These are phyloP conservation scores for Embiotoca jacksoni DNA, from an alignment of 2,113 vertebrate genomes.

Conservation along the genomic window DNA sequence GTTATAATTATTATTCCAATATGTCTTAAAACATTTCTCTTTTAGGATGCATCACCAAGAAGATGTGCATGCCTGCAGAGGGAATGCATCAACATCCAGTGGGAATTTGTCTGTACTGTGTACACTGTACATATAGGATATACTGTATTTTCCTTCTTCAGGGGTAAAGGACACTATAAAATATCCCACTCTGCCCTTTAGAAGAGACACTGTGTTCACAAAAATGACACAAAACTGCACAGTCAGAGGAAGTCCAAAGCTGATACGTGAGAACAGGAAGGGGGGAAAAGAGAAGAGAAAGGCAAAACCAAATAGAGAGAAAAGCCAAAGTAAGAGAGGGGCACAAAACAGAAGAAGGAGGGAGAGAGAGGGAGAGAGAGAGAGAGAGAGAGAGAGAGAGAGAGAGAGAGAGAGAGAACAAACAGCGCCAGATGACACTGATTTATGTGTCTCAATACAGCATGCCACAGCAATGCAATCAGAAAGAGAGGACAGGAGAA, in stretches of 20 bases:
- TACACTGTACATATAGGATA: neutral
- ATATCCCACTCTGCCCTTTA: constrained; percentile 47
- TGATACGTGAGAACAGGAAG: constrained; percentile 59
- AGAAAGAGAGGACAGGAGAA: constrained; percentile 5
- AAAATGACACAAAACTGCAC: constrained; percentile 53
- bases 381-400: constrained; percentile 18
- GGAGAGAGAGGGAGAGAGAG: constrained; percentile 6
- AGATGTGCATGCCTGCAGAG: neutral
- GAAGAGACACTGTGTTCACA: constrained; percentile 45
- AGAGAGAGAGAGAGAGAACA: constrained; percentile 19
- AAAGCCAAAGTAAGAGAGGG: constrained; percentile 13
- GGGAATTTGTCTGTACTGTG: neutral
- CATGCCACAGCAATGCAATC: constrained; percentile 16
- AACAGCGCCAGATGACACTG: constrained; percentile 23
- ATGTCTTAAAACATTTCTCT: neutral
- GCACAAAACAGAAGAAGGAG: neutral
- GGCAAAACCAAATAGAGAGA: constrained; percentile 39
- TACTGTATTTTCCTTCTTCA: constrained; percentile 1
- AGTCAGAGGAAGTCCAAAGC: constrained; percentile 57
- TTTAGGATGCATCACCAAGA: too few relatives aligned
- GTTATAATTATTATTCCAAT: neutral
- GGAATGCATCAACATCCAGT: neutral
- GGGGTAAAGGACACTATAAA: constrained; percentile 24
- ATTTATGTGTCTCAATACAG: constrained; percentile 18
- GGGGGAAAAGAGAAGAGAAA: constrained; percentile 44